A percentile compares a stretch with the other conserved stretches of the same genome.
These are phyloP conservation scores for Labeo calbasu DNA, from an alignment of 2,797 vertebrate species.

Conservation along the genomic window DNA sequence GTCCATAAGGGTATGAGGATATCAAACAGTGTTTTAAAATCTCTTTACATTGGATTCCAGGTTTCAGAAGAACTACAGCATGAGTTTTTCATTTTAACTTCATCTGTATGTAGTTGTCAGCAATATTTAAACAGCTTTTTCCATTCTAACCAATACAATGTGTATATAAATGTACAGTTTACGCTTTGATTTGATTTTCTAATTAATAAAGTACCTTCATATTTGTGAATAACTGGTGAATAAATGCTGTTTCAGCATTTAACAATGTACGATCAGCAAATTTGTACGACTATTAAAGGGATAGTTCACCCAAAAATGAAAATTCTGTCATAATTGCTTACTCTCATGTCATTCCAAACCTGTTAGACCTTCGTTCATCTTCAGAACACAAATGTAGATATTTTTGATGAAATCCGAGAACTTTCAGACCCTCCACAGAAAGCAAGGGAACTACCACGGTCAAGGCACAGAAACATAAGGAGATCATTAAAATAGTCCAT, in stretches of 20 bases:
- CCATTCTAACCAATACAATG: slow-evolving; percentile 56
- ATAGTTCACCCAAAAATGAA: too few species aligned
- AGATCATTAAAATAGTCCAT: too few species aligned
- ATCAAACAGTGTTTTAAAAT: background rate
- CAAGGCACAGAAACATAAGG: too few species aligned
- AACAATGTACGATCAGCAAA: background rate
- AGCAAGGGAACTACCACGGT: too few species aligned
- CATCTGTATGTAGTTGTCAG: slow-evolving; percentile 57
- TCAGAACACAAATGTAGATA: too few species aligned
- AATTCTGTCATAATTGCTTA: too few species aligned
- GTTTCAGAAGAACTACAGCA: background rate
- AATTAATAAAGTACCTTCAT: slow-evolving; percentile 79
- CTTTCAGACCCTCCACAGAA: too few species aligned
- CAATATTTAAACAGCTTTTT: slow-evolving; percentile 39
- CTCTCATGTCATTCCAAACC: too few species aligned
- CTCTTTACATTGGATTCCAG: background rate
- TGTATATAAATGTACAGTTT: slow-evolving; percentile 68
- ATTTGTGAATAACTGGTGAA: slow-evolving; percentile 6
- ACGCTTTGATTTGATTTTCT: slow-evolving; percentile 74
- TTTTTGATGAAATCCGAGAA: too few species aligned
- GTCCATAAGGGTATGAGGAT: background rate
- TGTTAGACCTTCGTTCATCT: too few species aligned
- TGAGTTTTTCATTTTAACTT: slow-evolving; percentile 30
- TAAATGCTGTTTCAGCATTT: background rate
- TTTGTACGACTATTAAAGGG: background rate